Conservation (phyloP, 2,113 vertebrate species). For the Synchiropus splendidus region DNA sequence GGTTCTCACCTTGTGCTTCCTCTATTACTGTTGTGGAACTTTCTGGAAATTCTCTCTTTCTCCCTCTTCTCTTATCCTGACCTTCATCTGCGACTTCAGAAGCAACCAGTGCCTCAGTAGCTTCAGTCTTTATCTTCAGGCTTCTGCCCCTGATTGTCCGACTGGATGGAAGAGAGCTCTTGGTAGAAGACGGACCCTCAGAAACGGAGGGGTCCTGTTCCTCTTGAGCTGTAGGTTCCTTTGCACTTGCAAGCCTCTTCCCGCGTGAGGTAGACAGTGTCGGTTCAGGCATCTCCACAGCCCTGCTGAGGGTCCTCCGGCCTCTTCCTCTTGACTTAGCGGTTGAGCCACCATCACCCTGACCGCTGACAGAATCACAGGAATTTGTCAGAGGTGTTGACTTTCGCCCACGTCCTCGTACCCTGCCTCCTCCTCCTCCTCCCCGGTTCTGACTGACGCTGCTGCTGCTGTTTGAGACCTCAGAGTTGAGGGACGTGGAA, state of each 20-base stretch:
- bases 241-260: constrained; percentile 9
- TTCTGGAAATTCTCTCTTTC: constrained; percentile 23
- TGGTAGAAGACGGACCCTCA: background rate
- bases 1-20: constrained; percentile 12
- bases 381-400: constrained; percentile 2
- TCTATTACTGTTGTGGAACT: constrained; percentile 6
- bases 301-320: constrained; percentile 13
- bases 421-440: constrained; percentile 30
- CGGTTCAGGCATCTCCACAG: constrained; percentile 5
- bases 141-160: constrained; percentile 19
- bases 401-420: constrained; percentile 30
- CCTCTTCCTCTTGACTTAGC: constrained; percentile 18
- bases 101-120: background rate
- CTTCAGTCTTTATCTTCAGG: constrained; percentile 18
- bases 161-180: constrained; percentile 6
- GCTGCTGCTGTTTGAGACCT: constrained; percentile 29
- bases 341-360: constrained; percentile 3
- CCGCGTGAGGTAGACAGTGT: constrained; percentile 38
- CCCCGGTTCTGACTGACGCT: constrained; percentile 22
- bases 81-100: background rate
- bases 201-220: constrained; percentile 8
- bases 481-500: constrained; percentile 33
- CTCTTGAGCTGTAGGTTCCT: constrained; percentile 7
- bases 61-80: constrained; percentile 17
- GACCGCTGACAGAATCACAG: background rate